Evolutionary conservation across 2,113 vertebrate genomes (phyloP).

Genomic region (Pimephales promelas): DNA sequence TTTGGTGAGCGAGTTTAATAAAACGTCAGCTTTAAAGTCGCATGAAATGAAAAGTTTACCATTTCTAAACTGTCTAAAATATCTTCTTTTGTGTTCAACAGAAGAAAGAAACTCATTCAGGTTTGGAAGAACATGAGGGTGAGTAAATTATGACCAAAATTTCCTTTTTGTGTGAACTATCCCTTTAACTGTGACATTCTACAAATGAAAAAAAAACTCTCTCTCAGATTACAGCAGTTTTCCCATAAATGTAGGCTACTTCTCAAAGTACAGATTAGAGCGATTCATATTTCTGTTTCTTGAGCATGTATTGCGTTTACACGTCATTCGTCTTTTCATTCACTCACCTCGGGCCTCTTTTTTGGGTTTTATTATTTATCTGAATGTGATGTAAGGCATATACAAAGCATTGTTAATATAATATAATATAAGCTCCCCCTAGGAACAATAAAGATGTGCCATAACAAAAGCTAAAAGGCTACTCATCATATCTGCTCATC

Average conservation of each 20-base stretch:
- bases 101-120: too few species aligned
- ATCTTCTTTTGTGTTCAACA: too few species aligned
- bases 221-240: background rate
- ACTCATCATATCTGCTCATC: slow-evolving; percentile 36
- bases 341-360: background rate
- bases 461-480: slow-evolving; percentile 51
- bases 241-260: background rate
- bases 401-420: slow-evolving; percentile 6
- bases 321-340: background rate
- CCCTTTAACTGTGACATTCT: background rate
- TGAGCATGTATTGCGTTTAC: background rate
- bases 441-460: slow-evolving; percentile 25
- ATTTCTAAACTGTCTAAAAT: too few species aligned
- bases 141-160: too few species aligned
- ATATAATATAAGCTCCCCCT: slow-evolving; percentile 1
- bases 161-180: too few species aligned
- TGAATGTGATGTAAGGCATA: background rate
- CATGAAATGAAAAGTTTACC: too few species aligned
- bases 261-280: background rate
- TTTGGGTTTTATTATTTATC: background rate
- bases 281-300: background rate
- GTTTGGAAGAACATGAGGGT: too few species aligned
- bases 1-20: too few species aligned
- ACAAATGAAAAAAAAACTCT: background rate
- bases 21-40: too few species aligned